Base-by-base conservation (phyloP, 2,888 invertebrate species). In the Ceriagrion tenellum region DNA sequence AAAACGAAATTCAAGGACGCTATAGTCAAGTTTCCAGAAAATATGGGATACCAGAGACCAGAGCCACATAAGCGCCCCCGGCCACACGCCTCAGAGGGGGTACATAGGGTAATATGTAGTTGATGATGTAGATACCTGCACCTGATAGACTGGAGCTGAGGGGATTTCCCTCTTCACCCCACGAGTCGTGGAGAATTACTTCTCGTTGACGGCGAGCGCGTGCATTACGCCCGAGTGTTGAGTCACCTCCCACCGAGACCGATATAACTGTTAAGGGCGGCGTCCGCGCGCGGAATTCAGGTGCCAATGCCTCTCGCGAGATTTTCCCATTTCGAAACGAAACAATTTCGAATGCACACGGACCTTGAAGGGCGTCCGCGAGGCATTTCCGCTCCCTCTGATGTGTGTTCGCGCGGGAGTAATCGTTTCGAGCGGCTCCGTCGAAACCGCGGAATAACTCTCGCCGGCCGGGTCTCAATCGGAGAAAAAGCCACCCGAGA, bases 301-400 rank as follows among this genome's bases (percentile, higher is more conserved):
- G 35, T 81, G 81, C 81, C 81, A 81, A 81, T 35, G 81, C 81
- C 81, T 81, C 81, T 59, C 59, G 16, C 18, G 81, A 81, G 81
- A 81, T 81, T 81, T 81, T 81, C 35, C 35, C 35, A 30, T 35
- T 81, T 30, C 35, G 30, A 13, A 81, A 81, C 30, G 30, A 20
- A 74, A 8, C 81, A 81, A 81, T 81, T 81, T 81, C 81, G 81
- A 81, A 81, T 81, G 35, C 81, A 81, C 26, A 4, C 35, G 81
- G 35, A 81, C 81, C 81, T 81, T 81, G 81, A 81, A 81, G 81
- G 69, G 69, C 69, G 69, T n/a, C 81, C 81, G 35, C 26, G 81
- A 30, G 81, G 81, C 35, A 81, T 81, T 81, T 81, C 81, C 81
- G 81, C 81, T 81, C 26, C n/a, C 47, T 47, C 47, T 47, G 47